Conservation (phyloP, 2,797 vertebrate species). For the Pagetopsis macropterus region DNA sequence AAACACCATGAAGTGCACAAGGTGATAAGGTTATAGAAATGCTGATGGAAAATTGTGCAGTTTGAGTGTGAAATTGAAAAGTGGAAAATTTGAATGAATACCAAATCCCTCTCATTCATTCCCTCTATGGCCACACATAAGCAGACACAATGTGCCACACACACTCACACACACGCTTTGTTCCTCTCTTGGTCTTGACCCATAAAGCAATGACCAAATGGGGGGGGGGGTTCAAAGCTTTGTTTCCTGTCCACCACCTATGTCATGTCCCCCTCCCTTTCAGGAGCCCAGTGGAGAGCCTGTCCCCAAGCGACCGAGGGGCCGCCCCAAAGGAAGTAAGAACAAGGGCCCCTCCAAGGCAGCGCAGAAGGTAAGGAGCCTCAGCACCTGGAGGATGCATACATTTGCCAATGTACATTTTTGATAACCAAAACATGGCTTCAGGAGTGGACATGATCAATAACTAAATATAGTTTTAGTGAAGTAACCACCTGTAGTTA, state of each 20-base stretch:
- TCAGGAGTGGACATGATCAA: neutral
- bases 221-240: constrained; percentile 37
- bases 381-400: constrained; percentile 31
- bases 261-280: constrained; percentile 67
- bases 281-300: constrained; percentile 94
- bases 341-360: constrained; percentile 98
- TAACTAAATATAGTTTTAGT: neutral
- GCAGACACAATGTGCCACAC: no score
- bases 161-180: constrained; percentile 37
- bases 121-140: neutral
- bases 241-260: constrained; percentile 66
- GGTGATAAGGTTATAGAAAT: neutral
- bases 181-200: constrained; percentile 66
- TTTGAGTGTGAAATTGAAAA: neutral
- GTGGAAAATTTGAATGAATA: neutral
- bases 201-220: constrained; percentile 77
- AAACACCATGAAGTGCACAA: no score
- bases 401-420: neutral
- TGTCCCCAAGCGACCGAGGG: constrained; percentile 95
- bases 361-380: constrained; percentile 92
- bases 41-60: neutral
- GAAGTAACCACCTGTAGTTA: no score
- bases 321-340: constrained; percentile 97
- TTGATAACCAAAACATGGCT: neutral
- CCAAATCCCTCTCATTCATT: constrained; percentile 9